phyloP scores from a whole-genome alignment of 2,888 invertebrate species.

The Tachystola acroxantha region DNA sequence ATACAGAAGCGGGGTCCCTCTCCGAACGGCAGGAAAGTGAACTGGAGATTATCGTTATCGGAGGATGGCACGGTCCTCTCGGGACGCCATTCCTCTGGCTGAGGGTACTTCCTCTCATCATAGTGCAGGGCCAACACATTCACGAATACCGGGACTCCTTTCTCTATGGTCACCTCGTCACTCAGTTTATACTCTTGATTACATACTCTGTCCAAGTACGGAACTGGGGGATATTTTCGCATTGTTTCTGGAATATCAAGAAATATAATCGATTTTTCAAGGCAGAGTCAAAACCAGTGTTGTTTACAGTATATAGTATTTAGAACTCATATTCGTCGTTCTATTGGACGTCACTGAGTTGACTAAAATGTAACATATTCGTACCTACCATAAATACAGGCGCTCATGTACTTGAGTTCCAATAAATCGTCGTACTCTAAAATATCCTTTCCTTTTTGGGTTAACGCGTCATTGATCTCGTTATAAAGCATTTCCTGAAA shows the following conservation, averaged over 20 bases:
- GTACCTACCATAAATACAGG: slow-evolving; percentile 45
- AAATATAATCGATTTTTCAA: no score
- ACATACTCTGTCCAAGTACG: no score
- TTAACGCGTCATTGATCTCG: slow-evolving; percentile 40
- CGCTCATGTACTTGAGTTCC: slow-evolving; percentile 47
- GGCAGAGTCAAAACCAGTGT: no score
- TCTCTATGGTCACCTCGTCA: slow-evolving; percentile 41
- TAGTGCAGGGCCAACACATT: slow-evolving; percentile 49
- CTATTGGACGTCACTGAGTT: no score
- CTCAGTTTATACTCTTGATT: slow-evolving; percentile 44
- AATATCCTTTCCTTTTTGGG: slow-evolving; percentile 36
- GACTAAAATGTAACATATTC: no score
- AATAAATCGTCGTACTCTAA: slow-evolving; percentile 52
- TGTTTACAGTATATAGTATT: no score
- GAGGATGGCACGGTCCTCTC: slow-evolving; percentile 36
- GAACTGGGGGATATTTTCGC: no score
- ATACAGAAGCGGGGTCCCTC: slow-evolving; percentile 53
- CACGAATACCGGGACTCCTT: slow-evolving; percentile 45
- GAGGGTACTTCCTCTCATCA: slow-evolving; percentile 40
- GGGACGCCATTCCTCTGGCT: slow-evolving; percentile 49
- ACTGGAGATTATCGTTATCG: slow-evolving; percentile 45
- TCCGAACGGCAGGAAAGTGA: slow-evolving; percentile 52
- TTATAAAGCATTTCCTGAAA: slow-evolving; percentile 47
- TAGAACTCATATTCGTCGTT: no score
- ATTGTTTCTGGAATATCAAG: no score